Percentiles rank a stretch among this genome's conserved stretches.
These are phyloP conservation scores for Gila orcuttii DNA, from an alignment of 2,113 vertebrate species.

Conservation along the genomic window DNA sequence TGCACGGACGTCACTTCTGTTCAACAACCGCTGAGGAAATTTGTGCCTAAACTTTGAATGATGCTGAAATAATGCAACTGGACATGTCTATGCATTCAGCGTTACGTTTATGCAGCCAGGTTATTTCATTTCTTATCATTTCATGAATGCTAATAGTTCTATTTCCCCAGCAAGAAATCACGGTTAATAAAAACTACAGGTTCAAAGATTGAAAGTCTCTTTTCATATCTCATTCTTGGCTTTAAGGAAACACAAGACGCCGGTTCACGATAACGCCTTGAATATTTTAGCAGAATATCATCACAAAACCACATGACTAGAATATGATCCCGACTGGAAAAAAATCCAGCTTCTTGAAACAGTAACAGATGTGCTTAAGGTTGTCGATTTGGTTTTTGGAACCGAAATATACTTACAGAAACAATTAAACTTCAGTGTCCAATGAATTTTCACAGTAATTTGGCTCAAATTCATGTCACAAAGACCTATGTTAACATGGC, in stretches of 20 bases:
- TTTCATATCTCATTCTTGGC: constrained; percentile 53
- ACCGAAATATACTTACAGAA: no score
- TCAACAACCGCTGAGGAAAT: constrained; percentile 14
- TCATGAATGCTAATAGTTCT: constrained; percentile 64
- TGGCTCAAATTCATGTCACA: no score
- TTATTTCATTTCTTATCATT: constrained; percentile 57
- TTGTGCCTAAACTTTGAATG: constrained; percentile 53
- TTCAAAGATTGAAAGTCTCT: constrained; percentile 67
- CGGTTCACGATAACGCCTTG: constrained; percentile 30
- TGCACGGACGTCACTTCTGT: background rate
- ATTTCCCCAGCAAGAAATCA: constrained; percentile 56
- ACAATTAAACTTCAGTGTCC: no score
- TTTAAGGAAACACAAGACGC: constrained; percentile 22
- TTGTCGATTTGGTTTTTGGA: no score
- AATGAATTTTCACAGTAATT: no score
- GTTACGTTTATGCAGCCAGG: constrained; percentile 53
- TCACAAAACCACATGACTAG: constrained; percentile 11
- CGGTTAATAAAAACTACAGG: constrained; percentile 56
- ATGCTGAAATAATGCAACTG: constrained; percentile 61
- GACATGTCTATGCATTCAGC: constrained; percentile 61
- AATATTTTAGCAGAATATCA: constrained; percentile 41
- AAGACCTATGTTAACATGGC: background rate
- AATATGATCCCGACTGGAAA: constrained; percentile 2
- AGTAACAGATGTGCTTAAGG: no score
- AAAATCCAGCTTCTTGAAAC: background rate